Evolutionary conservation across 2,888 invertebrate genomes (phyloP).

Genomic region (Pyrochroa serraticornis): DNA sequence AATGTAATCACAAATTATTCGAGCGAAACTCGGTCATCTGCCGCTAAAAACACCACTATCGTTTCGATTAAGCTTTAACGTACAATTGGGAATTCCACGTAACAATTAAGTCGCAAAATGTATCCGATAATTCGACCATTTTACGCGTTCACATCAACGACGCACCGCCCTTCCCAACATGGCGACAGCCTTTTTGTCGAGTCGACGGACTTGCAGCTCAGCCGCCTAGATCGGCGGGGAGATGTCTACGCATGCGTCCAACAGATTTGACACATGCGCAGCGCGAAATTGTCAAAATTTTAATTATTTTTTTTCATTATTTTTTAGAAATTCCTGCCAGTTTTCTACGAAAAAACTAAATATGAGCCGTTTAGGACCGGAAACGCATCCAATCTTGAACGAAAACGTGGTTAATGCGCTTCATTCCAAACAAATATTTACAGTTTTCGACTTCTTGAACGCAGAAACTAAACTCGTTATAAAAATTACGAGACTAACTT

Average conservation of each 20-base stretch:
- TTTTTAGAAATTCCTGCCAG: not conserved
- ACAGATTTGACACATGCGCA: conserved; percentile 28
- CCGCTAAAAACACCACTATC: conserved; percentile 57
- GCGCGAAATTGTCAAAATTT: conserved; percentile 24
- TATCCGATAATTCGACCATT: conserved; percentile 61
- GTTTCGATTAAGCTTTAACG: conserved; percentile 57
- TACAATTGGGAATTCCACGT: conserved; percentile 64
- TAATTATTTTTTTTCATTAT: not conserved
- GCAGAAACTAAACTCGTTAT: conserved; percentile 64
- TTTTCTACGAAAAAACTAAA: not conserved
- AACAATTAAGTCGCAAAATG: conserved; percentile 59
- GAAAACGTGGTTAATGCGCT: conserved; percentile 59
- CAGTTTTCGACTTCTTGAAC: conserved; percentile 64
- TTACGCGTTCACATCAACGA: conserved; percentile 57
- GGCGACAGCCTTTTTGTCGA: conserved; percentile 58
- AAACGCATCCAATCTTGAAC: conserved; percentile 51
- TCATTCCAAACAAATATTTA: conserved; percentile 62
- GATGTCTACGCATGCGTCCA: conserved; percentile 38
- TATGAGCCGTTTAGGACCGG: conserved; percentile 32
- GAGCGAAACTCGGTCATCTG: conserved; percentile 65
- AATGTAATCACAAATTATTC: conserved; percentile 71
- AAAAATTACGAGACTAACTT: conserved; percentile 49
- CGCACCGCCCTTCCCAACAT: conserved; percentile 60
- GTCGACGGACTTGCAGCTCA: conserved; percentile 35
- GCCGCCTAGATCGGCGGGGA: conserved; percentile 39